phyloP scores from a whole-genome alignment of 2,113 vertebrate species.

The Tauraco erythrolophus region DNA sequence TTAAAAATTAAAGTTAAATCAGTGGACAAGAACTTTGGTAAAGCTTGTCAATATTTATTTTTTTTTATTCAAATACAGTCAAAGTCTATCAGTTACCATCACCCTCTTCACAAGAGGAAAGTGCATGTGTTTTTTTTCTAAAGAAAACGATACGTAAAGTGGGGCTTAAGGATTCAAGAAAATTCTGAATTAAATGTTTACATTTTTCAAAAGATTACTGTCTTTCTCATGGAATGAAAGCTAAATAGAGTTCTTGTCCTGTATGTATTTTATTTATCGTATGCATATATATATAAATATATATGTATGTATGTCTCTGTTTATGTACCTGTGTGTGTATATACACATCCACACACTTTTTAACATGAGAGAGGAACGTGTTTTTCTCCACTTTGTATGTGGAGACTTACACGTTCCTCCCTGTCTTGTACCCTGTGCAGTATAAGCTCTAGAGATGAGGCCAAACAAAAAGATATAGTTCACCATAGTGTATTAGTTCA shows the following conservation, averaged over 20 bases:
- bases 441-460: constrained; percentile 39
- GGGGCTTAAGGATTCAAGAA: background rate
- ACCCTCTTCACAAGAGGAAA: constrained; percentile 59
- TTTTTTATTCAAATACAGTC: constrained; percentile 47
- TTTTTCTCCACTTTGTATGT: constrained; percentile 5
- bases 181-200: constrained; percentile 2
- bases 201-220: constrained; percentile 20
- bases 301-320: background rate
- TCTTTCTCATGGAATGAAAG: constrained; percentile 28
- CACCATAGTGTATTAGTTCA: constrained; percentile 41
- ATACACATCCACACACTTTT: constrained; percentile 28
- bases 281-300: constrained; percentile 16
- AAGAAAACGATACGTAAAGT: constrained; percentile 10
- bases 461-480: constrained; percentile 37
- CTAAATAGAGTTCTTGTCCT: constrained; percentile 58
- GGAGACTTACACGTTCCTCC: background rate
- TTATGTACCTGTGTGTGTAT: constrained; percentile 5
- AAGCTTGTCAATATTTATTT: constrained; percentile 66
- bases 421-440: constrained; percentile 5
- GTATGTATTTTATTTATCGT: constrained; percentile 13
- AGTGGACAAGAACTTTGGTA: constrained; percentile 75
- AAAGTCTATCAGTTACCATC: constrained; percentile 5
- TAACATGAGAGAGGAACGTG: background rate
- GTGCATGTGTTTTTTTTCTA: constrained; percentile 1
- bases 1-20: constrained; percentile 53